Conservation (phyloP, 2,888 invertebrate genomes). For the Sympetrum striolatum region DNA sequence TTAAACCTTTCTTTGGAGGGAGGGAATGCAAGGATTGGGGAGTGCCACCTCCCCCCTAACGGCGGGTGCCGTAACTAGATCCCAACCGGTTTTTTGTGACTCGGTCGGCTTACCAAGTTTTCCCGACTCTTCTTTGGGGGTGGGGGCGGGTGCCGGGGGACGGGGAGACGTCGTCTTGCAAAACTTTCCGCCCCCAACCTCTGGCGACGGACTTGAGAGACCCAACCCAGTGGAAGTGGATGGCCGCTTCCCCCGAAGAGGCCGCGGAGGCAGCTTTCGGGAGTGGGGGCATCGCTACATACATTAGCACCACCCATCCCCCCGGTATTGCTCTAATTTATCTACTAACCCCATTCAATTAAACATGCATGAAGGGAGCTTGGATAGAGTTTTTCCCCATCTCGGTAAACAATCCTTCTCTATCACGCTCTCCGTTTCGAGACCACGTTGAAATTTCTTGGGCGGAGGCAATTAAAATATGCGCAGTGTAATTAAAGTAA, state of each 20-base stretch:
- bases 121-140: background rate
- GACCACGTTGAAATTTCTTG: background rate
- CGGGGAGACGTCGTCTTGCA: background rate
- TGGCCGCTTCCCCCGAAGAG: background rate
- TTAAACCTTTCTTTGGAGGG: background rate
- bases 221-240: background rate
- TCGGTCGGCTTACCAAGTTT: slow-evolving; percentile 1
- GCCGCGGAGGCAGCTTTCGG: background rate
- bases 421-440: background rate
- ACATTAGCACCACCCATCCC: background rate
- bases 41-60: background rate
- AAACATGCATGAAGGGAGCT: slow-evolving; percentile 33
- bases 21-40: background rate
- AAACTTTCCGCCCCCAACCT: background rate
- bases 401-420: slow-evolving; percentile 35
- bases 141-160: background rate
- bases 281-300: background rate
- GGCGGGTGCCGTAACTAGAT: background rate
- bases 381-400: slow-evolving; percentile 18
- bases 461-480: background rate
- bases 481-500: background rate
- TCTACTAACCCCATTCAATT: slow-evolving; percentile 38
- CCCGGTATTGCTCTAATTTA: slow-evolving; percentile 42
- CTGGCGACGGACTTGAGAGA: background rate
- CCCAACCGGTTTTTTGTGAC: slow-evolving; percentile 29